Base-by-base conservation (phyloP, 2,797 vertebrate genomes). In the Strix occidentalis region DNA sequence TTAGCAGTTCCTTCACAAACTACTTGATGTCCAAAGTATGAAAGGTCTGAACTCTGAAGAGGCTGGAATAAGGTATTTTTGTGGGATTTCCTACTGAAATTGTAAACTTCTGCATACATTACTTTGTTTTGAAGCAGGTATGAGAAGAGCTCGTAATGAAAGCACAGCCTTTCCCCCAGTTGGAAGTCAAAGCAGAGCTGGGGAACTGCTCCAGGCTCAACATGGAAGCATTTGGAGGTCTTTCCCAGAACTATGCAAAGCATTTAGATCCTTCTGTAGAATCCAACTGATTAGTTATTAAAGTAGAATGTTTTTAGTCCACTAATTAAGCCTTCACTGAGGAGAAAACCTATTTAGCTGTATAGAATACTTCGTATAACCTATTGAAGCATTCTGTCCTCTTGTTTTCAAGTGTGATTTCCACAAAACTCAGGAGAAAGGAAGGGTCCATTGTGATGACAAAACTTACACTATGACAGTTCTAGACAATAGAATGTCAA, bases 51-150 rank as follows among this genome's bases (percentile, higher is more conserved):
- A 63, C 15, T 66, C 43, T 87, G 46, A 53, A 81, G 48, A 50
- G 16, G 10, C 12, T 50, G 17, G 10, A 78, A 48, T 57, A 57
- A 24, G 6, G 4, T 39, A 29, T 50, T 69, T 45, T 81, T 81
- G 64, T 37, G 25, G 13, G 9, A 57, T 50, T 81, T 63, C 5
- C 9, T 8, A 25, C 6, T 54, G 29, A 81, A 65, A 60, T 33
- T 8, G 11, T 23, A 71, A 51, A 2, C 11, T 68, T 64, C 80
- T 82, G 12, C n/a, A 31, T 61, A 16, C 0, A 0, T 16, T 37
- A 43, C 18, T 57, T 88, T 56, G 2, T 23, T 91, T 78, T 65
- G 53, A 79, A 83, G 3, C 6, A 39, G 6, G 2, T 46, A 16
- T 41, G 11, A 41, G 23, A 70, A 43, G 16, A 81, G 15, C 16